These are phyloP conservation scores for Stenopsyche tienmushanensis DNA, from an alignment of 1,140 invertebrate species.

Conservation along the genomic window DNA sequence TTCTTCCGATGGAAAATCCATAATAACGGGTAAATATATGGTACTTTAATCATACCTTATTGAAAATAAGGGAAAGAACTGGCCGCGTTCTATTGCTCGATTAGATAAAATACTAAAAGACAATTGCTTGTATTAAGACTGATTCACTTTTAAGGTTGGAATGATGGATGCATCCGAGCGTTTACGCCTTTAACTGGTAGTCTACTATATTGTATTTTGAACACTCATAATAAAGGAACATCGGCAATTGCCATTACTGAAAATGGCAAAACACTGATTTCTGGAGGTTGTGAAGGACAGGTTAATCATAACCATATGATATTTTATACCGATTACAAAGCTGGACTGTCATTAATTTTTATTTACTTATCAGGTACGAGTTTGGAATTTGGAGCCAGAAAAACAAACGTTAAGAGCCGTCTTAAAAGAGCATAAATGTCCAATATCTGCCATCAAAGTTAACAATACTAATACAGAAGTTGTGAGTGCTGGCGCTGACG, in stretches of 20 bases:
- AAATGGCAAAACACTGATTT: slow-evolving; percentile 73
- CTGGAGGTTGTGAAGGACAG: slow-evolving; percentile 86
- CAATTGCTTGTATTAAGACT: no score
- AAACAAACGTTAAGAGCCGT: slow-evolving; percentile 66
- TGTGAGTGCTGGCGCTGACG: slow-evolving; percentile 84
- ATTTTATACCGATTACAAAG: neutral
- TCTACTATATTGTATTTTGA: slow-evolving; percentile 75
- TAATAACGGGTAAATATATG: slow-evolving; percentile 64
- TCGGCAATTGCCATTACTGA: slow-evolving; percentile 73
- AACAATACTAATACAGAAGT: slow-evolving; percentile 74
- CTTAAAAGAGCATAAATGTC: slow-evolving; percentile 87
- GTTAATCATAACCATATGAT: slow-evolving; percentile 46
- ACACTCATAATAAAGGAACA: slow-evolving; percentile 86
- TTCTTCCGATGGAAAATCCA: slow-evolving; percentile 73
- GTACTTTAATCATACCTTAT: neutral
- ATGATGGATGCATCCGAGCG: slow-evolving; percentile 83
- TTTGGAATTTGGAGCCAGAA: slow-evolving; percentile 70
- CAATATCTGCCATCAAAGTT: slow-evolving; percentile 79
- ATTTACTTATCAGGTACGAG: slow-evolving; percentile 59
- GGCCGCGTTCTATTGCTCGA: neutral
- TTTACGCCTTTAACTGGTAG: slow-evolving; percentile 81
- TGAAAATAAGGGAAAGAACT: neutral
- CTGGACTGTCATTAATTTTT: no score
- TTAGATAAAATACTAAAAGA: slow-evolving; percentile 9
- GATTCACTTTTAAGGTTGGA: slow-evolving; percentile 71